A percentile compares a stretch with the other conserved stretches of the same genome.
Evolutionary conservation across 1,140 invertebrate species (phyloP).

Genomic region (Procambarus clarkii): DNA sequence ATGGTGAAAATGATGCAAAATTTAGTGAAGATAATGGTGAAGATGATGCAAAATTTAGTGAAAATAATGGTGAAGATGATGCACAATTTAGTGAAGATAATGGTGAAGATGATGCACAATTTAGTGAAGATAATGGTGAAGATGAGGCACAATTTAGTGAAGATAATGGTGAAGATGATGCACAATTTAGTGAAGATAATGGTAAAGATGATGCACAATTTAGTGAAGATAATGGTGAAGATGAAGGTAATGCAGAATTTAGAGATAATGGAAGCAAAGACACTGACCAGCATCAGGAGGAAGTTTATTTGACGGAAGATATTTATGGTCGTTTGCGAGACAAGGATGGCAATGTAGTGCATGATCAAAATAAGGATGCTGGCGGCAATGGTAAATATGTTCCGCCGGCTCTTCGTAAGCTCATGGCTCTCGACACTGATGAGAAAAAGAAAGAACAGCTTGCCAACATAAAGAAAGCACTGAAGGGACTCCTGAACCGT

Average conservation of each 20-base stretch:
- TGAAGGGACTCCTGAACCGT: constrained; percentile 93
- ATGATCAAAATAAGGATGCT: background rate
- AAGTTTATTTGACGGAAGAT: constrained; percentile 84
- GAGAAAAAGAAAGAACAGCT: constrained; percentile 80
- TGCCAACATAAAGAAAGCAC: constrained; percentile 83
- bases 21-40: constrained; percentile 13
- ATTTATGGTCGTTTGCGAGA: constrained; percentile 92
- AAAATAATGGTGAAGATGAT: background rate
- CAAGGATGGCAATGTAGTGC: constrained; percentile 52
- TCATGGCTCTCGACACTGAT: constrained; percentile 77
- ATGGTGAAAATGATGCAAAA: constrained; percentile 60
- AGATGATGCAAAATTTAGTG: background rate
- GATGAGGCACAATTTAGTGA: background rate
- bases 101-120: no score
- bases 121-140: background rate
- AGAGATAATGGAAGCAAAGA: background rate
- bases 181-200: background rate
- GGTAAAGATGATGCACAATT: constrained; percentile 72
- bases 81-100: constrained; percentile 21
- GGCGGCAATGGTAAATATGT: constrained; percentile 83
- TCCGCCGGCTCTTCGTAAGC: constrained; percentile 85
- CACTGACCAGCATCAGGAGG: background rate
- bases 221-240: no score
- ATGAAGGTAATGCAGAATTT: background rate
- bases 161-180: background rate